phyloP scores from a whole-genome alignment of 2,888 invertebrate genomes.

The Quadriops clusia region DNA sequence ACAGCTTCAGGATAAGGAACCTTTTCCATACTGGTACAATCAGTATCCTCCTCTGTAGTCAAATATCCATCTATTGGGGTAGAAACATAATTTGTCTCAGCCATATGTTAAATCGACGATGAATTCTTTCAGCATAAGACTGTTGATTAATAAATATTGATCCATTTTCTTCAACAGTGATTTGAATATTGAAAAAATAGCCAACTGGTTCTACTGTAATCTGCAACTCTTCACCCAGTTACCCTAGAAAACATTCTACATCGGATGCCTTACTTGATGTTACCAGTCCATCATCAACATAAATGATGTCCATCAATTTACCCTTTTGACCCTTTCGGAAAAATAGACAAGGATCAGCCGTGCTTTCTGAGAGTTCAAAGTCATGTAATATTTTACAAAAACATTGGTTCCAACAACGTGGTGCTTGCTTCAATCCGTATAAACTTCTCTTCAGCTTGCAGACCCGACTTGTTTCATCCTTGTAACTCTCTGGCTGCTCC shows the following conservation, averaged over 20 bases:
- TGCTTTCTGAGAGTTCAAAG: not conserved
- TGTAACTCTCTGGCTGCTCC: constrained; percentile 14
- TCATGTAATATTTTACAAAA: constrained; percentile 6
- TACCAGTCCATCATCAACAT: constrained; percentile 13
- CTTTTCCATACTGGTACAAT: not conserved
- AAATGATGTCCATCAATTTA: constrained; percentile 8
- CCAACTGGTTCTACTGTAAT: too few relatives aligned
- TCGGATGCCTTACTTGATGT: not conserved
- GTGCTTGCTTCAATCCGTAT: constrained; percentile 8
- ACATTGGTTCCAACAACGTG: constrained; percentile 12
- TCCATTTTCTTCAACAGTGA: too few relatives aligned
- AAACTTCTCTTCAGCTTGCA: constrained; percentile 3
- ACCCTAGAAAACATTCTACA: too few relatives aligned
- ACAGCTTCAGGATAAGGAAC: constrained; percentile 18
- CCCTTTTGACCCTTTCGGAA: constrained; percentile 1
- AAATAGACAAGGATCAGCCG: constrained; percentile 10
- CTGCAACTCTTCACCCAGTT: too few relatives aligned
- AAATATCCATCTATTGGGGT: too few relatives aligned
- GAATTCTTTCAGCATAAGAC: too few relatives aligned
- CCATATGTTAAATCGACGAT: too few relatives aligned
- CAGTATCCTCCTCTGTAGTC: too few relatives aligned
- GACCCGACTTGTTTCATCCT: not conserved
- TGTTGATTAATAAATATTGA: too few relatives aligned
- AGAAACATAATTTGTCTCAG: too few relatives aligned
- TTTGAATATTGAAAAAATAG: constrained; percentile 1